Evolutionary conservation across 2,888 invertebrate genomes (phyloP).

Genomic region (Bombyx huttoni): DNA sequence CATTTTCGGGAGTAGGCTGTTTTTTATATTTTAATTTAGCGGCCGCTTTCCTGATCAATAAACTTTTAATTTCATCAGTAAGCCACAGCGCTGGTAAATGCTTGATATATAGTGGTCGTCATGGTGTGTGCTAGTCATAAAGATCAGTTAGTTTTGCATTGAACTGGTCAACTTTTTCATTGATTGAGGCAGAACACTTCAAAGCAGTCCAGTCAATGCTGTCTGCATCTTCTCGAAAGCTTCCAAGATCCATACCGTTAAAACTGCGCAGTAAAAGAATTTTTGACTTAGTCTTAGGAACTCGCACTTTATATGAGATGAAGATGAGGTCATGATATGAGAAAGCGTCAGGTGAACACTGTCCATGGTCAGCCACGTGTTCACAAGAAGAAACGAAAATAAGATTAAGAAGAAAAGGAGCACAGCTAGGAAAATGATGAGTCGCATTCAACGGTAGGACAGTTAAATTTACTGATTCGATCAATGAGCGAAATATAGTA

Average conservation of each 20-base stretch:
- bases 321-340: background rate
- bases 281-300: no score
- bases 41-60: background rate
- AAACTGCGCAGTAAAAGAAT: no score
- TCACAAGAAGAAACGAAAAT: constrained; percentile 1
- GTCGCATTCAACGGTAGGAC: constrained; percentile 3
- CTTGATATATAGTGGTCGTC: background rate
- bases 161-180: no score
- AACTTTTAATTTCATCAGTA: background rate
- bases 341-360: constrained; percentile 1
- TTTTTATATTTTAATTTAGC: background rate
- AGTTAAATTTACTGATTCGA: background rate
- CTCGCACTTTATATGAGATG: no score
- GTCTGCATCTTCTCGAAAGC: no score
- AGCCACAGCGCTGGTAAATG: background rate
- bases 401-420: constrained; percentile 2
- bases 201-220: no score
- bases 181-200: no score
- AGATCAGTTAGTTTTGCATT: no score
- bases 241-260: no score
- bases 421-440: constrained; percentile 1
- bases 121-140: background rate
- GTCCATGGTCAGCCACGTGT: constrained; percentile 4
- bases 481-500: background rate
- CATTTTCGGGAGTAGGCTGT: background rate